phyloP scores from a whole-genome alignment of 2,888 invertebrate species.

The Drosophila neonasuta region DNA sequence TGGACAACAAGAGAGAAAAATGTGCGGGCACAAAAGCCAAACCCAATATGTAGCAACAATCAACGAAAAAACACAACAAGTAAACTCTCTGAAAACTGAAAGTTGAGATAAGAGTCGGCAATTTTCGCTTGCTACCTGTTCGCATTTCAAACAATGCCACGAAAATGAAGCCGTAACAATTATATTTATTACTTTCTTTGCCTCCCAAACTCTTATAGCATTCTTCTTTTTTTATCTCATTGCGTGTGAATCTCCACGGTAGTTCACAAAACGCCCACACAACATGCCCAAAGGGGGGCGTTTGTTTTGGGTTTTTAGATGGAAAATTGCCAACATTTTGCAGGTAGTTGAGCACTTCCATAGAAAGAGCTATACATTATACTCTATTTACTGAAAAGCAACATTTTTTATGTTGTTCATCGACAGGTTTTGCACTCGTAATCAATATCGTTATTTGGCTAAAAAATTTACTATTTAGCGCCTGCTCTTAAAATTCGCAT shows the following conservation, averaged over 20 bases:
- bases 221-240: slow-evolving; percentile 20
- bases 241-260: slow-evolving; percentile 57
- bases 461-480: slow-evolving; percentile 30
- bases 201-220: slow-evolving; percentile 35
- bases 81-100: slow-evolving; percentile 38
- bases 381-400: slow-evolving; percentile 3
- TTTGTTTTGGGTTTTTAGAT: slow-evolving; percentile 22
- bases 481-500: slow-evolving; percentile 31
- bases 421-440: slow-evolving; percentile 11
- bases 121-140: slow-evolving; percentile 63
- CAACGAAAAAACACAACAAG: neutral
- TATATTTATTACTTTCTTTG: slow-evolving; percentile 32
- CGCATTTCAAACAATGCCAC: slow-evolving; percentile 43
- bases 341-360: slow-evolving; percentile 4
- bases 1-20: slow-evolving; percentile 33
- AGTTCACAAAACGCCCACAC: slow-evolving; percentile 66
- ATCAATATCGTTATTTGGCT: neutral
- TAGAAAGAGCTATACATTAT: neutral
- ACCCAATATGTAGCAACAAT: slow-evolving; percentile 6
- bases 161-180: slow-evolving; percentile 58
- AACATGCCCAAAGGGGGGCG: slow-evolving; percentile 38
- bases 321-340: slow-evolving; percentile 16
- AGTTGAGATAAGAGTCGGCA: slow-evolving; percentile 44
- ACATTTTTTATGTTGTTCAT: slow-evolving; percentile 4
- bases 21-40: slow-evolving; percentile 31